phyloP scores from a whole-genome alignment of 2,797 vertebrate genomes.

The Pseudochirops corinnae region DNA sequence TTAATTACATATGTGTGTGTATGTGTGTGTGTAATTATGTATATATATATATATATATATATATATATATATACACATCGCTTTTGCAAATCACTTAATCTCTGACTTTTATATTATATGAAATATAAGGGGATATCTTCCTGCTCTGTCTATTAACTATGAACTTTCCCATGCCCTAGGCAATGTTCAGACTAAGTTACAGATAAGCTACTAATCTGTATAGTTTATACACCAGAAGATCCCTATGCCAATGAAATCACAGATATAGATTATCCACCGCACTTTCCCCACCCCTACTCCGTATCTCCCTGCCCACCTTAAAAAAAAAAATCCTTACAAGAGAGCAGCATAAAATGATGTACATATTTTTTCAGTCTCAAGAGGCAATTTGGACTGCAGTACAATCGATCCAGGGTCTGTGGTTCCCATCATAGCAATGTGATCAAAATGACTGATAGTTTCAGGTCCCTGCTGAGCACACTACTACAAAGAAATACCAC shows the following conservation, averaged over 20 bases:
- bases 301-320: not conserved
- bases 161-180: not conserved
- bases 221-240: not conserved
- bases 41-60: too few species aligned
- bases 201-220: not conserved
- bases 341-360: not conserved
- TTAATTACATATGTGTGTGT: not conserved
- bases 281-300: not conserved
- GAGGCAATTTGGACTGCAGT: not conserved
- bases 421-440: not conserved
- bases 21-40: too few species aligned
- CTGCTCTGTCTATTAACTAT: not conserved
- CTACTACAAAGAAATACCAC: not conserved
- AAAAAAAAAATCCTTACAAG: not conserved
- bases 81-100: not conserved
- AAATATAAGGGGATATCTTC: not conserved
- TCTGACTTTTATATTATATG: not conserved
- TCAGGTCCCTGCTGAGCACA: not conserved
- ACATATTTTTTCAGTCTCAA: not conserved
- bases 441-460: not conserved
- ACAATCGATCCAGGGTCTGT: conserved; percentile 5
- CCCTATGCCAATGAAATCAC: not conserved
- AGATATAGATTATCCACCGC: not conserved
- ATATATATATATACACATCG: too few species aligned
- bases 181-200: not conserved